Evolutionary conservation across 2,113 vertebrate genomes (phyloP).

Genomic region (Eptesicus fuscus): DNA sequence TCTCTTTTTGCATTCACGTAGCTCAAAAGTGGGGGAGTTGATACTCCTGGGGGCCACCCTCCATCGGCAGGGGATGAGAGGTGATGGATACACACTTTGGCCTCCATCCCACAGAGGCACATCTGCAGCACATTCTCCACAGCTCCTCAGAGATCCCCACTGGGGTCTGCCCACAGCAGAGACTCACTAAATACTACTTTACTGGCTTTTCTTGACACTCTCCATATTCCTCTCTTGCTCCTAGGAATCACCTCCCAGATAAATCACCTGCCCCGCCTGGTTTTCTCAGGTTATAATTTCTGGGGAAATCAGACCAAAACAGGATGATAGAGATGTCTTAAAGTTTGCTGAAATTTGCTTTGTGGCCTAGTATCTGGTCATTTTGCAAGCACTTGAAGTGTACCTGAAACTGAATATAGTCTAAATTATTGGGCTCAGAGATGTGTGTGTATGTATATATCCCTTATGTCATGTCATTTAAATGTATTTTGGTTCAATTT

Average conservation of each 20-base stretch:
- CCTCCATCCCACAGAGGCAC: neutral
- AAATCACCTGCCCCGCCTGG: neutral
- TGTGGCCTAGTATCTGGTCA: neutral
- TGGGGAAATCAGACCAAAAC: neutral
- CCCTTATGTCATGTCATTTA: neutral
- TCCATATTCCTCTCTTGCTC: neutral
- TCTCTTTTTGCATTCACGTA: neutral
- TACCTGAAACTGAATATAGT: neutral
- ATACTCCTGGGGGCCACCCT: neutral
- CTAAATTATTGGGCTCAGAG: neutral
- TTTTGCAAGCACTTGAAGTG: neutral
- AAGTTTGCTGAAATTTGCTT: neutral
- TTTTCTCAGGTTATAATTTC: neutral
- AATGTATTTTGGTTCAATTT: neutral
- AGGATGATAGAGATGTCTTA: no score
- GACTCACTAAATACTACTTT: neutral
- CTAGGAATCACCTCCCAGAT: neutral
- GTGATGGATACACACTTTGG: accelerated
- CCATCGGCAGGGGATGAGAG: neutral
- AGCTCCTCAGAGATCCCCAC: neutral
- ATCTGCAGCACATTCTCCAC: neutral
- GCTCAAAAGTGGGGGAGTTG: neutral
- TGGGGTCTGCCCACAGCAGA: neutral
- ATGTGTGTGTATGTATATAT: neutral
- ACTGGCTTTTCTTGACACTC: neutral